Evolutionary conservation across 2,113 vertebrate species (phyloP).

Genomic region (Deroptyus accipitrinus): DNA sequence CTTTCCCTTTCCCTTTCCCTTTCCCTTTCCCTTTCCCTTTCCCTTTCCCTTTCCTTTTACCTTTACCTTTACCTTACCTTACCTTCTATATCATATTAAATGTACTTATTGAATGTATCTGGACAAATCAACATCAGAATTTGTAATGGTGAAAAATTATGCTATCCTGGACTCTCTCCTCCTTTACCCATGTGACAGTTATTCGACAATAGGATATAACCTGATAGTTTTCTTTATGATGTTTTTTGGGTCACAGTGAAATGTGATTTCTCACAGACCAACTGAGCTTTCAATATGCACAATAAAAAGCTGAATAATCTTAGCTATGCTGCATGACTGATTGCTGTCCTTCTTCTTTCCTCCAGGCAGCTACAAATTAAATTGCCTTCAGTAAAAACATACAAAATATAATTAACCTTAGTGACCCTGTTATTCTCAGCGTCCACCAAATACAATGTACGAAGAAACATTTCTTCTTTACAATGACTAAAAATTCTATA

Average conservation of each 20-base stretch:
- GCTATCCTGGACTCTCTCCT: not conserved
- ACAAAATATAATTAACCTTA: slow-evolving; percentile 26
- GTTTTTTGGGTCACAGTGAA: not conserved
- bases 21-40: too few relatives aligned
- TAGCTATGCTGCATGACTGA: not conserved
- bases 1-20: not conserved
- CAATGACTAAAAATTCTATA: not conserved
- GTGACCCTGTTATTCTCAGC: not conserved
- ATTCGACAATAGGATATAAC: not conserved
- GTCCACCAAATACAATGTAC: not conserved
- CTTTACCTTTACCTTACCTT: too few relatives aligned
- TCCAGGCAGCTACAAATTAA: slow-evolving; percentile 6
- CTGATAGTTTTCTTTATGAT: not conserved
- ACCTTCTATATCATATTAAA: not conserved
- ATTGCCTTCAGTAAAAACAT: slow-evolving; percentile 4
- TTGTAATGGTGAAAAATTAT: not conserved
- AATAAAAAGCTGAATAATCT: not conserved
- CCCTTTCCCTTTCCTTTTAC: too few relatives aligned
- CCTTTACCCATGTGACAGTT: not conserved
- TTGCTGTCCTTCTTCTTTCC: slow-evolving; percentile 11
- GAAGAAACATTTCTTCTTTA: not conserved
- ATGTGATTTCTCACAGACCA: not conserved
- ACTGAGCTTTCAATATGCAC: not conserved
- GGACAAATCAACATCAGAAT: not conserved
- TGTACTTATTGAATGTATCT: not conserved